phyloP scores from a whole-genome alignment of 2,113 vertebrate genomes.

The Caranx ignobilis region DNA sequence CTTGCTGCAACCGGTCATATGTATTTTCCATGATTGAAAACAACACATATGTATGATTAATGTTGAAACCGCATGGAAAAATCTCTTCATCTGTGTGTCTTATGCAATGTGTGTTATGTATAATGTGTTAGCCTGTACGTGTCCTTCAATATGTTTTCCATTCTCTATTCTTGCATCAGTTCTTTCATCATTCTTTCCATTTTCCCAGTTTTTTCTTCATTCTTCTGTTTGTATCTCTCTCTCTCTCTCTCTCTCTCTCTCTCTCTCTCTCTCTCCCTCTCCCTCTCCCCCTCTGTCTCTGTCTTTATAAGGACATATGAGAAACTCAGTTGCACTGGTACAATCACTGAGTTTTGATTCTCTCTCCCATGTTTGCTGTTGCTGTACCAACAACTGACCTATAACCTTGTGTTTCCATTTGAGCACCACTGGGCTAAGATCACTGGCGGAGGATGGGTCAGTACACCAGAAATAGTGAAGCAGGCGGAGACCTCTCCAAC shows the following conservation, averaged over 20 bases:
- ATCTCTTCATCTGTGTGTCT: neutral
- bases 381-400: slow-evolving; percentile 67
- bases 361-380: slow-evolving; percentile 57
- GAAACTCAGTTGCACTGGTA: slow-evolving; percentile 53
- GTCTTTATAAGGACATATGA: slow-evolving; percentile 78
- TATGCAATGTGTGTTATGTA: slow-evolving; percentile 22
- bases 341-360: slow-evolving; percentile 63
- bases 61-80: neutral
- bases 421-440: slow-evolving; percentile 55
- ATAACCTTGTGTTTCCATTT: slow-evolving; percentile 60
- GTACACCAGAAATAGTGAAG: slow-evolving; percentile 48
- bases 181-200: slow-evolving; percentile 13
- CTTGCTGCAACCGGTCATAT: slow-evolving; percentile 7
- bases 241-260: neutral
- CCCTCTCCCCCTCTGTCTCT: slow-evolving; percentile 4
- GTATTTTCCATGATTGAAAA: slow-evolving; percentile 36
- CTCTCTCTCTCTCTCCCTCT: neutral
- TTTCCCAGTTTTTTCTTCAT: neutral
- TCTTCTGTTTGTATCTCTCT: neutral
- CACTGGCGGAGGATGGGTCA: slow-evolving; percentile 37
- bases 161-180: slow-evolving; percentile 1
- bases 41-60: slow-evolving; percentile 7
- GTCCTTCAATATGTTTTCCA: slow-evolving; percentile 16
- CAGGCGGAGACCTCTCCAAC: neutral
- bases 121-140: slow-evolving; percentile 9